Evolutionary conservation across 2,113 vertebrate genomes (phyloP).

Genomic region (Nesogale talazaci): DNA sequence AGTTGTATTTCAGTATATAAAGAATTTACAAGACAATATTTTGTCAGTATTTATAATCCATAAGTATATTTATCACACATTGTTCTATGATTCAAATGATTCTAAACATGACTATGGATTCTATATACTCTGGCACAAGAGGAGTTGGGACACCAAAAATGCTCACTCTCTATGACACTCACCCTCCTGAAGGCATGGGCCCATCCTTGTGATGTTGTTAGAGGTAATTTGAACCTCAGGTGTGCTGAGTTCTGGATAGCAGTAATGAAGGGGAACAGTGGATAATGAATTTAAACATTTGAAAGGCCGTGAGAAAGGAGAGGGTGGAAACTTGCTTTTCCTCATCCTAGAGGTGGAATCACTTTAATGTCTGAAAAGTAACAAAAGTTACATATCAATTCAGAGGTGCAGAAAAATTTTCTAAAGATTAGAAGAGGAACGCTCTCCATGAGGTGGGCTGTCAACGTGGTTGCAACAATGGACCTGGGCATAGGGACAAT

Average conservation of each 20-base stretch:
- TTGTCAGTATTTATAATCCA: too few relatives aligned
- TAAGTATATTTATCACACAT: neutral
- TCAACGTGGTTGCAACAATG: too few relatives aligned
- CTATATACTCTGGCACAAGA: neutral
- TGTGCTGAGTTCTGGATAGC: neutral
- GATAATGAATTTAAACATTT: neutral
- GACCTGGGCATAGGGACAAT: too few relatives aligned
- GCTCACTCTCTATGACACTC: neutral
- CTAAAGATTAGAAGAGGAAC: neutral
- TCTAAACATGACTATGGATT: neutral
- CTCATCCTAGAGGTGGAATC: neutral
- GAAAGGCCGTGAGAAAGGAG: neutral
- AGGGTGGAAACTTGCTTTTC: neutral
- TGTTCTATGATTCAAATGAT: neutral
- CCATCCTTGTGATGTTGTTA: neutral
- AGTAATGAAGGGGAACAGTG: neutral
- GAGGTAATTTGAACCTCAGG: neutral
- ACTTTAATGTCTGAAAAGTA: neutral
- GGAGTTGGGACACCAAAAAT: neutral
- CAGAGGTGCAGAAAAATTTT: neutral
- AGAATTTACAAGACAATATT: too few relatives aligned
- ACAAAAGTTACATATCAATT: neutral
- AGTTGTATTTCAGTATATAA: neutral
- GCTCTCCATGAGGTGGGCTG: too few relatives aligned
- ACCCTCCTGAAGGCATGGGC: neutral